Conservation (phyloP, 2,113 vertebrate species). For the Salvelinus namaycush region DNA sequence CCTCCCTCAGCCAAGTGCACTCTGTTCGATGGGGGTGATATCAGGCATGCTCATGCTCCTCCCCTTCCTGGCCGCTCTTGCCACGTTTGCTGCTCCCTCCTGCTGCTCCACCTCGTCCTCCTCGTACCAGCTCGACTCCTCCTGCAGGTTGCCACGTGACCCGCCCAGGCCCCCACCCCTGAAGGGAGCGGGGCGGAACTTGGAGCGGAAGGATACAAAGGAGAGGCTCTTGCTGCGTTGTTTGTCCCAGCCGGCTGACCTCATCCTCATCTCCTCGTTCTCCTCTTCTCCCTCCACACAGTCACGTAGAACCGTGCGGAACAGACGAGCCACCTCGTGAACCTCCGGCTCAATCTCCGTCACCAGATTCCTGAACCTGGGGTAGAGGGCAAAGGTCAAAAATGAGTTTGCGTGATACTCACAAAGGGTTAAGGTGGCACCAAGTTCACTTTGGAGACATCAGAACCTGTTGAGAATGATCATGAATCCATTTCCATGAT, state of each 20-base stretch:
- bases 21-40: constrained; percentile 69
- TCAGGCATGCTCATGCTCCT: constrained; percentile 80
- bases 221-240: constrained; percentile 79
- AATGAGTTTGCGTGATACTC: background rate
- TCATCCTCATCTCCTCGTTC: constrained; percentile 29
- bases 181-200: constrained; percentile 65
- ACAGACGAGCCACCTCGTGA: constrained; percentile 74
- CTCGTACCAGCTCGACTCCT: constrained; percentile 69
- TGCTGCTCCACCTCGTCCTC: constrained; percentile 63
- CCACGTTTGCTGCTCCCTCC: constrained; percentile 37
- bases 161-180: constrained; percentile 50
- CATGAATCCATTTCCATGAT: background rate
- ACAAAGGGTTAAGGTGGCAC: background rate
- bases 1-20: constrained; percentile 52
- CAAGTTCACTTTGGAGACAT: background rate
- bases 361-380: constrained; percentile 77
- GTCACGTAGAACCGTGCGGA: constrained; percentile 68
- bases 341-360: constrained; percentile 76
- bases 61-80: constrained; percentile 57
- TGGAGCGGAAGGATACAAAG: constrained; percentile 71
- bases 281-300: constrained; percentile 61
- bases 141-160: constrained; percentile 70
- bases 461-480: background rate
- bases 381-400: background rate
- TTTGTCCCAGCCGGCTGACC: constrained; percentile 48